A percentile compares a stretch with the other conserved stretches of the same genome.
Conservation (phyloP, 2,113 vertebrate genomes). For the Chaetodon trifascialis region DNA sequence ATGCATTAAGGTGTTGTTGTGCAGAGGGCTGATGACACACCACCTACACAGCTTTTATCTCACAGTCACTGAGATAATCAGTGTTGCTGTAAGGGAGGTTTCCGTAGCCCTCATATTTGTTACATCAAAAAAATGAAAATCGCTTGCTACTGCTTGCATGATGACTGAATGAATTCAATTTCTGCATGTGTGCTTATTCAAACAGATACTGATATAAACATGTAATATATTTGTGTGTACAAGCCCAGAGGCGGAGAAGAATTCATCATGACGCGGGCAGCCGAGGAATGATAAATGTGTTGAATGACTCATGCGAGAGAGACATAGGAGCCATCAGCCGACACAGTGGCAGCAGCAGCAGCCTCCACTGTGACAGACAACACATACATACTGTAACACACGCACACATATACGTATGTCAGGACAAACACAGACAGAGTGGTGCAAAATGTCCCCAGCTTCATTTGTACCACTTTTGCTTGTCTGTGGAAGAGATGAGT, state of each 20-base stretch:
- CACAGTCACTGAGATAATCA: constrained; percentile 30
- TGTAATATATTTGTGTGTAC: constrained; percentile 1
- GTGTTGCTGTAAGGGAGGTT: constrained; percentile 34
- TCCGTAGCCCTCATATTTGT: neutral
- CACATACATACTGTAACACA: constrained; percentile 43
- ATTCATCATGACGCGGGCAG: constrained; percentile 53
- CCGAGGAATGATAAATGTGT: constrained; percentile 62
- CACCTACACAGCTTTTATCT: constrained; percentile 64
- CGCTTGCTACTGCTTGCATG: neutral
- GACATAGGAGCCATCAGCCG: constrained; percentile 57
- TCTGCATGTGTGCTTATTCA: neutral
- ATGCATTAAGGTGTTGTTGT: constrained; percentile 60
- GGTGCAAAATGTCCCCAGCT: constrained; percentile 55
- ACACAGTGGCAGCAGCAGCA: constrained; percentile 43
- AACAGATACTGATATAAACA: neutral
- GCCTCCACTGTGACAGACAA: constrained; percentile 56
- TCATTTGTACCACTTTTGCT: constrained; percentile 59
- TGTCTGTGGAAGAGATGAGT: constrained; percentile 66
- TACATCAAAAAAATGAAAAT: neutral
- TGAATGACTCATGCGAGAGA: constrained; percentile 71
- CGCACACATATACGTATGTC: constrained; percentile 2
- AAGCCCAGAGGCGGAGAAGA: constrained; percentile 34
- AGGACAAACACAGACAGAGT: constrained; percentile 33
- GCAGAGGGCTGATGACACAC: constrained; percentile 46
- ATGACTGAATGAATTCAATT: neutral